phyloP scores from a whole-genome alignment of 2,888 invertebrate species.

The Pterostichus madidus region DNA sequence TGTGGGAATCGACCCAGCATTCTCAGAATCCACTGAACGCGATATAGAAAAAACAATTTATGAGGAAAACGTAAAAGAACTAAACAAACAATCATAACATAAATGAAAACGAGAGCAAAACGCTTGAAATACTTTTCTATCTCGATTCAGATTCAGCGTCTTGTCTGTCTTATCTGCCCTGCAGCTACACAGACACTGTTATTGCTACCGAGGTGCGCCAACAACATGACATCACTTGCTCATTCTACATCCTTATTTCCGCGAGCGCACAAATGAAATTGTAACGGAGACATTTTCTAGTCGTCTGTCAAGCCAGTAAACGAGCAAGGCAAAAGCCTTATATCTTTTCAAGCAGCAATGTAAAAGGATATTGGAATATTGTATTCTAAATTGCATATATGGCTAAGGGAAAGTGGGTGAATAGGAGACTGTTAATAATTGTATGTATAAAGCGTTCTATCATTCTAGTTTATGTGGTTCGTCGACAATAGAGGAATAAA shows the following conservation, averaged over 20 bases:
- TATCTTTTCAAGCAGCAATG: neutral
- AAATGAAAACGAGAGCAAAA: conserved; percentile 6
- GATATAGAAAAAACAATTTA: no score
- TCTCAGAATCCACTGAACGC: no score
- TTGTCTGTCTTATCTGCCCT: neutral
- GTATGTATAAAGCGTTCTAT: neutral
- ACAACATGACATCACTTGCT: neutral
- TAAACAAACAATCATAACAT: no score
- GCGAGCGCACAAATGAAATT: neutral
- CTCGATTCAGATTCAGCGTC: neutral
- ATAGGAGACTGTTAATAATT: neutral
- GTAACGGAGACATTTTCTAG: neutral
- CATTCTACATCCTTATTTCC: conserved; percentile 11
- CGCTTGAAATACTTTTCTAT: conserved; percentile 9
- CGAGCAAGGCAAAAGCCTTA: neutral
- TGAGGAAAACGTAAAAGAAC: no score
- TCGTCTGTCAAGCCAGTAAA: neutral
- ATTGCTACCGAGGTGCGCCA: conserved; percentile 7
- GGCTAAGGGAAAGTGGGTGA: neutral
- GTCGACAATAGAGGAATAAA: no score
- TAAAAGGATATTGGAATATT: neutral
- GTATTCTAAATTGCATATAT: neutral
- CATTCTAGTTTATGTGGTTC: no score
- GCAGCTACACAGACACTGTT: conserved; percentile 2
- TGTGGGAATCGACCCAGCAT: no score